Evolutionary conservation across 2,797 vertebrate genomes (phyloP).

Genomic region (Danio albolineatus): DNA sequence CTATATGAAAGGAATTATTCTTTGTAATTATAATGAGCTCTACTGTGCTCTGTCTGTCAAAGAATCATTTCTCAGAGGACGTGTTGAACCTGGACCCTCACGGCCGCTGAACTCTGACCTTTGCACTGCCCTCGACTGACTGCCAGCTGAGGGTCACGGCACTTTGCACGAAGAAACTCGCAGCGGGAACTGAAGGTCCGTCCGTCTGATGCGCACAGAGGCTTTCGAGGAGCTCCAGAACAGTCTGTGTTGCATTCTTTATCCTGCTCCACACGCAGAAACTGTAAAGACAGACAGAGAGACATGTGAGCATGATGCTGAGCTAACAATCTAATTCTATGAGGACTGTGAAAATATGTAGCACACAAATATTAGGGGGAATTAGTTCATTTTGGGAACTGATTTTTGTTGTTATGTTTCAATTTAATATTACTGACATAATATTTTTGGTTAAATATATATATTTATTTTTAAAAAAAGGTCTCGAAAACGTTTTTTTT

Average conservation of each 20-base stretch:
- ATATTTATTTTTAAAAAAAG: no score
- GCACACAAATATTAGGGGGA: background rate
- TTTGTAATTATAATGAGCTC: background rate
- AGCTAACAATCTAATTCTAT: background rate
- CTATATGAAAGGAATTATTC: no score
- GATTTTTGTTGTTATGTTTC: background rate
- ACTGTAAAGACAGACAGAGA: slow-evolving; percentile 74
- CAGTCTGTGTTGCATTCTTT: slow-evolving; percentile 94
- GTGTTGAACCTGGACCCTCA: slow-evolving; percentile 70
- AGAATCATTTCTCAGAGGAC: slow-evolving; percentile 76
- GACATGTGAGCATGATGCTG: background rate
- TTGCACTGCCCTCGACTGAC: slow-evolving; percentile 93
- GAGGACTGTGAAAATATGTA: background rate
- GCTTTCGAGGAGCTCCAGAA: slow-evolving; percentile 84
- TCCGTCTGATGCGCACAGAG: slow-evolving; percentile 93
- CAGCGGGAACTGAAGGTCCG: slow-evolving; percentile 94
- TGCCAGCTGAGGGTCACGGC: slow-evolving; percentile 95
- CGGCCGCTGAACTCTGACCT: slow-evolving; percentile 86
- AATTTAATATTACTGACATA: background rate
- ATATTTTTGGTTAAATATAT: background rate
- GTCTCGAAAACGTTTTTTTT: no score
- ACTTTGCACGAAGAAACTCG: slow-evolving; percentile 96
- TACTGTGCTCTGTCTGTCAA: slow-evolving; percentile 47
- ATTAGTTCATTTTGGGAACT: background rate
- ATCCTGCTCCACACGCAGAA: slow-evolving; percentile 95